These are phyloP conservation scores for Cherax quadricarinatus DNA, from an alignment of 1,140 invertebrate genomes.

Conservation along the genomic window DNA sequence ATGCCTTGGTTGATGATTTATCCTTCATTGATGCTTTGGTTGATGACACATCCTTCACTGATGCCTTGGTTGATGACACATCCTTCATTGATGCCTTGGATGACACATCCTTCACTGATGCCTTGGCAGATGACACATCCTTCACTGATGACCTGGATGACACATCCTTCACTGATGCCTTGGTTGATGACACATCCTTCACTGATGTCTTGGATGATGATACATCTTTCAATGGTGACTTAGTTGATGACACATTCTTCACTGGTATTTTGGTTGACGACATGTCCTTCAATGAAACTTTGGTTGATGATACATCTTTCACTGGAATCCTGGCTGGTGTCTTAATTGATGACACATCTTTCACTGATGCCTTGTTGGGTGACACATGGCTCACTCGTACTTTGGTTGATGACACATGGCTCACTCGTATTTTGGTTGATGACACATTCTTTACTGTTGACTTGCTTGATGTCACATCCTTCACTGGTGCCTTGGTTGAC, in stretches of 20 bases:
- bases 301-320: not conserved
- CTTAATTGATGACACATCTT: not conserved
- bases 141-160: not conserved
- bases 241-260: not conserved
- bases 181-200: not conserved
- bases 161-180: not conserved
- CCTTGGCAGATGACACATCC: not conserved
- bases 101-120: slow-evolving; percentile 1
- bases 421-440: not conserved
- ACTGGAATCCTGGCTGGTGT: not conserved
- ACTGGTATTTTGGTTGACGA: not conserved
- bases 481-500: not conserved
- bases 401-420: not conserved
- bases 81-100: not conserved
- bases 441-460: not conserved
- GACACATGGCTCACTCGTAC: not conserved
- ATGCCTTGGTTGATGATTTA: not conserved
- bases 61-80: not conserved
- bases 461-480: not conserved
- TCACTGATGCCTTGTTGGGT: not conserved
- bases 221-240: too few relatives aligned
- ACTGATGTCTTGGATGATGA: not conserved
- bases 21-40: not conserved
- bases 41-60: not conserved
- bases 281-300: not conserved